Base-by-base conservation (phyloP, 2,113 vertebrate species). In the Cacatua alba region DNA sequence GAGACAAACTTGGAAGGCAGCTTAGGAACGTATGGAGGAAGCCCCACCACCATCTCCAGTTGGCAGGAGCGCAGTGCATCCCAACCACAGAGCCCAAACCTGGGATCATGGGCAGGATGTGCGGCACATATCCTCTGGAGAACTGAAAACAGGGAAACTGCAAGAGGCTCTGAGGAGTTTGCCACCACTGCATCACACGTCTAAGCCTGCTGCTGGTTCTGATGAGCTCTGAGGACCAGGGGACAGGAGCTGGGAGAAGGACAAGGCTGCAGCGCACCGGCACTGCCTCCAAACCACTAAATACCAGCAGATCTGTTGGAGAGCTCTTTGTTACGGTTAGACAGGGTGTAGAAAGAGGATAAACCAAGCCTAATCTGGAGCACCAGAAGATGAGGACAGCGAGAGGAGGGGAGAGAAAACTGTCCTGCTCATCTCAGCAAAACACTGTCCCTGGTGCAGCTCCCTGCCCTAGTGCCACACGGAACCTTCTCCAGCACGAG, bases 211-310 rank as follows among this genome's bases (percentile, higher is more conserved):
- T 84, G 5, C 49, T 83, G 20, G 52, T 63, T 41, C 49, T 59
- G 29, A 46, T 57, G 67, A 46, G 82, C 59, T 60, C 69, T 9
- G 44, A 55, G 1, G 2, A 31, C 24, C 0, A 0, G 21, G 35
- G 55, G 75, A 81, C 7, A 3, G 0, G 1, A 69, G 43, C 49
- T 52, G 79, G 55, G 43, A 48, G 62, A 14, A 88, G 74, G 69
- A 88, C 10, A 24, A 39, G 43, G 52, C 55, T 63, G 1, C 23
- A 7, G 1, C 1, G 0, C 3, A 1, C 35, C 7, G 0, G 33
- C 68, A 10, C 31, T 17, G 60, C 59, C 60, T 46, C 74, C 4
- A 1, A 67, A 41, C 80, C 80, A 10, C n/a, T 8, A 0, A 71
- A 19, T 51, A 48, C 3, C 14, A 1, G 31, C 26, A 44, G 28